Evolutionary conservation across 2,888 invertebrate genomes (phyloP).

Genomic region (Latheticus oryzae): DNA sequence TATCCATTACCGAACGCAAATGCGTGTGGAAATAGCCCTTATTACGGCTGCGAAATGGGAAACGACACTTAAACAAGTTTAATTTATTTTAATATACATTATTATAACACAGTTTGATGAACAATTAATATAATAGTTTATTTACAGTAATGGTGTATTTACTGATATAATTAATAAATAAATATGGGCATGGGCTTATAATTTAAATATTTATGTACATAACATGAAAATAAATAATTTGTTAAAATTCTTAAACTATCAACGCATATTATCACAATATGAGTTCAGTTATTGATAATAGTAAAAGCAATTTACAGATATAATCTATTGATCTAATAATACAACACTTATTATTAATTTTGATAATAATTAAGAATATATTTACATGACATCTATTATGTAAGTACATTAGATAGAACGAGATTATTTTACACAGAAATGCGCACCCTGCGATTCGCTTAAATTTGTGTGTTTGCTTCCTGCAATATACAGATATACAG

Average conservation of each 20-base stretch:
- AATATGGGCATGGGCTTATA: constrained; percentile 44
- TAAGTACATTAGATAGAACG: constrained; percentile 37
- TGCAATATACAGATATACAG: constrained; percentile 61
- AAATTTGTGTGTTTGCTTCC: constrained; percentile 49
- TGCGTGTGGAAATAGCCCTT: too few relatives aligned
- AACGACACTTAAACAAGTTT: constrained; percentile 33
- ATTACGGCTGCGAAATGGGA: too few relatives aligned
- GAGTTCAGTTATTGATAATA: constrained; percentile 50
- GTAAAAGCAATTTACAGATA: constrained; percentile 42
- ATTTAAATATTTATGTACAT: constrained; percentile 33
- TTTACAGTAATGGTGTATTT: constrained; percentile 32
- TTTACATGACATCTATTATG: constrained; percentile 37
- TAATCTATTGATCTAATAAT: too few relatives aligned
- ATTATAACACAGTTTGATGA: constrained; percentile 40
- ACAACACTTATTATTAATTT: constrained; percentile 31
- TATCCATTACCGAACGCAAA: too few relatives aligned
- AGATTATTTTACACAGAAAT: constrained; percentile 52
- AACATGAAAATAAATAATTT: constrained; percentile 33
- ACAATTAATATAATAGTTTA: constrained; percentile 35
- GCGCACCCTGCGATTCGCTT: constrained; percentile 65
- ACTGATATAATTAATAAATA: constrained; percentile 15
- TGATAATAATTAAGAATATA: constrained; percentile 37
- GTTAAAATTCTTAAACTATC: constrained; percentile 38
- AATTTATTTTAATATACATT: constrained; percentile 36
- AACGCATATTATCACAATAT: constrained; percentile 55